Evolutionary conservation across 2,113 vertebrate species (phyloP), one percentile per base, ranked within the genome.

Genomic region (Psittacula cyanocephala): DNA sequence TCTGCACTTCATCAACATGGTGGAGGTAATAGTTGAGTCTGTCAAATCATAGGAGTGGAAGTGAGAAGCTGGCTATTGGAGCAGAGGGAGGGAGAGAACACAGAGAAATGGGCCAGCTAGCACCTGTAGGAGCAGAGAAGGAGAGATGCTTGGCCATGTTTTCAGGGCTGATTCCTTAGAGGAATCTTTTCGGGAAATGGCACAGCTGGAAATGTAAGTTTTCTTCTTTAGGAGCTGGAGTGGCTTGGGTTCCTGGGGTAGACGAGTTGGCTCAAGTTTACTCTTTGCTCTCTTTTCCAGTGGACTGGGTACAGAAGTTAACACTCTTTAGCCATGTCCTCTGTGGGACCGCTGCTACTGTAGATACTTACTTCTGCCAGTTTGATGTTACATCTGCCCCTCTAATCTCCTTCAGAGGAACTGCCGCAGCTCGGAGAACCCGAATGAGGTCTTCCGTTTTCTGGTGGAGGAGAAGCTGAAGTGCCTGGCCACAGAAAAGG

Each of bases 1-100:
- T 97, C 98, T 99, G 97, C 99, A 99, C 97, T 99, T 99, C 96
- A 99, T 99, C 96, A 99, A 99, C 98, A 99, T 99, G 99, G 99
- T 99, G 91, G 99, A 99, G 99, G 99, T 99, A 98, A 98, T 80
- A 37, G 3, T 22, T 57, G 64, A 50, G 43, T 79, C n/a, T 67
- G 17, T 31, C 63, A 63, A 53, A 22, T 64, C 13, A 13, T 35
- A 80, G 79, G 46, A 60, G 53, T 17, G 3, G 41, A 39, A 25
- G 39, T 67, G 25, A 85, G 41, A 41, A 90, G 33, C n/a, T 86
- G 65, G 28, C 27, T 64, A 1, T 13, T 0, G 0, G 23, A 41
- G 25, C 31, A 46, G 72, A 60, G 46, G 31, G 19, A 11, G 24
- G 52, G 47, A 60, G 33, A 71, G 33, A 69, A 33, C 17, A 22